Evolutionary conservation across 2,888 invertebrate genomes (phyloP), one percentile per base, ranked within the genome.

Genomic region (Hemaris fuciformis): DNA sequence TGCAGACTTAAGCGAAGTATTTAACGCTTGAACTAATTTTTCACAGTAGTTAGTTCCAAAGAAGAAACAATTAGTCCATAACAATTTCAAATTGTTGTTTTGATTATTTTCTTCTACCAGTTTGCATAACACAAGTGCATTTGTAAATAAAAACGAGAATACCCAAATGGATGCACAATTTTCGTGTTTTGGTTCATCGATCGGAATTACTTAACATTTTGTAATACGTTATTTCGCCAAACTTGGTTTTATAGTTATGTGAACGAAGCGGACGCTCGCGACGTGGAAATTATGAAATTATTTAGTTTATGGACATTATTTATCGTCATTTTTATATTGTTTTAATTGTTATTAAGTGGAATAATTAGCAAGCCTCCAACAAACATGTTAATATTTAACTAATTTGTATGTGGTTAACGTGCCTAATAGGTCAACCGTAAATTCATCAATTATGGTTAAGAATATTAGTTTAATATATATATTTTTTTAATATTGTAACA

Each of bases 161-260:
- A 27, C 27, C 53, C 27, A 27, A 27, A 53, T 27, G 2, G 10
- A 45, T 45, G 48, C 27, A 53, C 27, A 27, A 53, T 31, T 31
- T 31, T 53, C 53, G 31, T 31, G 53, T 53, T 53, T 53, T 53
- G 53, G 53, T 53, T 53, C 53, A 53, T 53, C 53, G 53, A 18
- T 27, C 53, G 8, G 15, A 53, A 31, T 31, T 31, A 53, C 53
- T 27, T 31, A 53, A 31, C 31, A 53, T 53, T 53, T 53, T 18
- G 48, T 53, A 53, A 53, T 15, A 8, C 15, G n/a, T n/a, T n/a
- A 48, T 31, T 53, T 31, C 18, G 18, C 31, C 31, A 53, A 53
- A 53, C 53, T 53, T 27, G 31, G 48, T 48, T 31, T 48, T 31
- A 25, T 15, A 18, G 31, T 53, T 53, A 31, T 53, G 53, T 53